Percentiles rank a stretch among this genome's conserved stretches.
Evolutionary conservation across 2,113 vertebrate genomes (phyloP).

Genomic region (Cochlearius cochlearius): DNA sequence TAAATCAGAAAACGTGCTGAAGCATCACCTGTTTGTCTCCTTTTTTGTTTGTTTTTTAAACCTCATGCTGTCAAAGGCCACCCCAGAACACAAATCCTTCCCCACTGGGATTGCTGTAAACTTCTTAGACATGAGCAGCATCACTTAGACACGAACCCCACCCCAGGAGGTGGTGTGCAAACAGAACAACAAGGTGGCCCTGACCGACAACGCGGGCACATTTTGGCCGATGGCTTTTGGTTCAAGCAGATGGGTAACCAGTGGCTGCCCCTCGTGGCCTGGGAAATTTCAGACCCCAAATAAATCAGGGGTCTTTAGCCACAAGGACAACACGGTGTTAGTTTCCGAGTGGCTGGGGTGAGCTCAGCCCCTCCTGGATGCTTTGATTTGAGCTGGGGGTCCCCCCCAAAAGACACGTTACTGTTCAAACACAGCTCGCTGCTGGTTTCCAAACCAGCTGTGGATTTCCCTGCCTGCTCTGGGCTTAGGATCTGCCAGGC

Average conservation of each 20-base stretch:
- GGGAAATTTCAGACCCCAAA: neutral
- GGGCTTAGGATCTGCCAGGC: neutral
- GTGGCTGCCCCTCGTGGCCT: neutral
- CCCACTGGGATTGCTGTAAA: neutral
- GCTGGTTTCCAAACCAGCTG: neutral
- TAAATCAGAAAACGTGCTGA: neutral
- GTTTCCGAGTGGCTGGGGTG: neutral
- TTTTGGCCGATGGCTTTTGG: neutral
- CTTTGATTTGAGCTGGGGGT: neutral
- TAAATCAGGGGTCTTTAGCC: neutral
- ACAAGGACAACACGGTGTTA: fast-evolving
- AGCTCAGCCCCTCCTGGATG: neutral
- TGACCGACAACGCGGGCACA: neutral
- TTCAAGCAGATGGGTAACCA: neutral
- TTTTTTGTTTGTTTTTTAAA: neutral
- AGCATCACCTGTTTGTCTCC: neutral
- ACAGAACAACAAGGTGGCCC: neutral
- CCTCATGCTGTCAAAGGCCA: neutral
- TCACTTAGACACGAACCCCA: neutral
- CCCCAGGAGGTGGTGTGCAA: no score
- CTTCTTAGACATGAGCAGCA: neutral
- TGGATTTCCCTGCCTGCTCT: neutral
- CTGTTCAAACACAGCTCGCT: neutral
- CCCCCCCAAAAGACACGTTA: neutral
- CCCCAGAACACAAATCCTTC: neutral